These are phyloP conservation scores for Allygus modestus DNA, from an alignment of 2,888 invertebrate genomes.

Conservation along the genomic window DNA sequence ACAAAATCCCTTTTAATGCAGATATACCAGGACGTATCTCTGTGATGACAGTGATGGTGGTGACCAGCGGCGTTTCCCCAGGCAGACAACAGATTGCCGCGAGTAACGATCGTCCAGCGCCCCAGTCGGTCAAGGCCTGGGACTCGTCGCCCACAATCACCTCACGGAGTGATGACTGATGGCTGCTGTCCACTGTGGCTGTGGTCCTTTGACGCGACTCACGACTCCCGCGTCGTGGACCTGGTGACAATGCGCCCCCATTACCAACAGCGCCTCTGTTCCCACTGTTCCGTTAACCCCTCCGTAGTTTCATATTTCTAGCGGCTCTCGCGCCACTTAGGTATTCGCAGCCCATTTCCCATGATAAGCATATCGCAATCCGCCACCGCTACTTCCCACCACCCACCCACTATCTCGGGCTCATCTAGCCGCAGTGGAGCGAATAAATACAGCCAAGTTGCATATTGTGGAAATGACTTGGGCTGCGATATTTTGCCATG, in stretches of 20 bases:
- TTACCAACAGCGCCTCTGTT: not conserved
- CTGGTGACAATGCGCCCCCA: not conserved
- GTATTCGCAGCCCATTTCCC: slow-evolving; percentile 31
- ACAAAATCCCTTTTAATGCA: too few species aligned
- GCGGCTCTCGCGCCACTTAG: not conserved
- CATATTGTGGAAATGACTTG: not conserved
- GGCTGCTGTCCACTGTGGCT: not conserved
- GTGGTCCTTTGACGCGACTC: not conserved
- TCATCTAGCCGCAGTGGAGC: not conserved
- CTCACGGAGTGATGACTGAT: not conserved
- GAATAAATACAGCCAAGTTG: not conserved
- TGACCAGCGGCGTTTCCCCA: not conserved
- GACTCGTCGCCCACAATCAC: too few species aligned
- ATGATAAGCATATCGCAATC: slow-evolving; percentile 44
- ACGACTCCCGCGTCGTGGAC: not conserved
- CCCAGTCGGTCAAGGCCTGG: not conserved
- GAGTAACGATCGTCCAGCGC: not conserved
- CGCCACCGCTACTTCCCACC: slow-evolving; percentile 19
- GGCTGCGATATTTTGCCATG: too few species aligned
- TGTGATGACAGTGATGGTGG: too few species aligned
- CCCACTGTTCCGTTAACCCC: not conserved
- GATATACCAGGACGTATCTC: too few species aligned
- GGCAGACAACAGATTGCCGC: not conserved
- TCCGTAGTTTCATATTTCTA: not conserved
- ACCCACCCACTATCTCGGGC: slow-evolving; percentile 1